Evolutionary conservation across 1,140 invertebrate genomes (phyloP).

Genomic region (Megathymus violae): DNA sequence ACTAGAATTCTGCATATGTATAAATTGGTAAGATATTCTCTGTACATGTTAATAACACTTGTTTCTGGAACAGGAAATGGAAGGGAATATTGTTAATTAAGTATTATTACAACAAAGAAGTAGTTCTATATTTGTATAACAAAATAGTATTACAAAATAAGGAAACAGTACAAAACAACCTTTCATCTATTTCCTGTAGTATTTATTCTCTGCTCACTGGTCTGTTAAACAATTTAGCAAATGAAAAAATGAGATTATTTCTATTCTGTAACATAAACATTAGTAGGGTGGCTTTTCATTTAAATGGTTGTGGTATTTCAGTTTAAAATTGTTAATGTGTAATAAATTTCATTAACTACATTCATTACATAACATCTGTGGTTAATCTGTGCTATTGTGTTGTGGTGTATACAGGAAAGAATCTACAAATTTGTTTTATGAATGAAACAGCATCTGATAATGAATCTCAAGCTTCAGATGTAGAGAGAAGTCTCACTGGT

Average conservation of each 20-base stretch:
- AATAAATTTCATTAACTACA: not conserved
- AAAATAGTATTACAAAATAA: not conserved
- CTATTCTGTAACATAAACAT: not conserved
- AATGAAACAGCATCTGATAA: conserved; percentile 95
- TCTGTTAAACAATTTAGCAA: not conserved
- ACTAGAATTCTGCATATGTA: too few species aligned
- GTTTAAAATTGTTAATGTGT: too few species aligned
- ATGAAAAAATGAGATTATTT: not conserved
- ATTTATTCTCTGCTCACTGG: not conserved
- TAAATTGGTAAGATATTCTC: too few species aligned
- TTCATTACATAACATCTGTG: conserved; percentile 6
- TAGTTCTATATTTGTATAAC: too few species aligned
- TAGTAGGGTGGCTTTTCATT: not conserved
- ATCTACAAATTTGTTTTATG: conserved; percentile 97
- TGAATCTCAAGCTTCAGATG: conserved; percentile 89
- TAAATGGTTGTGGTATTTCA: not conserved
- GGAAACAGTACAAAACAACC: not conserved
- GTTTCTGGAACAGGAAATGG: too few species aligned
- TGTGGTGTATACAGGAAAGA: conserved; percentile 89
- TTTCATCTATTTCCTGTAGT: not conserved
- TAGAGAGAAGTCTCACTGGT: conserved; percentile 82
- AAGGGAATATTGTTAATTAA: too few species aligned
- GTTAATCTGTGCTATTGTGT: conserved; percentile 54
- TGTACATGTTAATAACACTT: too few species aligned
- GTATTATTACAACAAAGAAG: too few species aligned